phyloP scores from a whole-genome alignment of 2,113 vertebrate genomes.

The Eubucco bourcierii region DNA sequence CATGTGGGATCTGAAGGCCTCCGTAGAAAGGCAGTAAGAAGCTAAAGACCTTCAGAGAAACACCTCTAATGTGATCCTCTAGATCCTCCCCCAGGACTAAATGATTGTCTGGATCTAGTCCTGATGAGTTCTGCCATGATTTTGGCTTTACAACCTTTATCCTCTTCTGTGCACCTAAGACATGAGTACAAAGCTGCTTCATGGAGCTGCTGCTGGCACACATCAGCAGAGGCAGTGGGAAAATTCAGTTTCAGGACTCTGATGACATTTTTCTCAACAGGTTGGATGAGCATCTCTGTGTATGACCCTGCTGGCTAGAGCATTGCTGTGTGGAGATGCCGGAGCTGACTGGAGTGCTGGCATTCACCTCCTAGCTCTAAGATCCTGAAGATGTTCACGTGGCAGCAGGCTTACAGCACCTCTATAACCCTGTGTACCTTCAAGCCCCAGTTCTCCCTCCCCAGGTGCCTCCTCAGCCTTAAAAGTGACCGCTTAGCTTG shows the following conservation, averaged over 20 bases:
- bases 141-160: neutral
- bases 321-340: neutral
- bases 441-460: neutral
- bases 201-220: neutral
- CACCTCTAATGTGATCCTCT: neutral
- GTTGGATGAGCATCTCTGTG: neutral
- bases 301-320: neutral
- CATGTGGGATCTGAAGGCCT: neutral
- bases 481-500: neutral
- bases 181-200: neutral
- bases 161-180: neutral
- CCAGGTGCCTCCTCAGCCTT: neutral
- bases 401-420: neutral
- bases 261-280: neutral
- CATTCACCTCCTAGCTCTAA: fast-evolving
- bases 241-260: neutral
- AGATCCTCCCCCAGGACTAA: neutral
- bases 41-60: neutral
- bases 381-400: neutral
- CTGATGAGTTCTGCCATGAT: neutral
- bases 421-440: neutral
- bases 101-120: neutral
- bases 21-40: neutral
- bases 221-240: neutral
- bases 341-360: no score